phyloP scores from a whole-genome alignment of 1,140 invertebrate species.

The Cherax quadricarinatus region DNA sequence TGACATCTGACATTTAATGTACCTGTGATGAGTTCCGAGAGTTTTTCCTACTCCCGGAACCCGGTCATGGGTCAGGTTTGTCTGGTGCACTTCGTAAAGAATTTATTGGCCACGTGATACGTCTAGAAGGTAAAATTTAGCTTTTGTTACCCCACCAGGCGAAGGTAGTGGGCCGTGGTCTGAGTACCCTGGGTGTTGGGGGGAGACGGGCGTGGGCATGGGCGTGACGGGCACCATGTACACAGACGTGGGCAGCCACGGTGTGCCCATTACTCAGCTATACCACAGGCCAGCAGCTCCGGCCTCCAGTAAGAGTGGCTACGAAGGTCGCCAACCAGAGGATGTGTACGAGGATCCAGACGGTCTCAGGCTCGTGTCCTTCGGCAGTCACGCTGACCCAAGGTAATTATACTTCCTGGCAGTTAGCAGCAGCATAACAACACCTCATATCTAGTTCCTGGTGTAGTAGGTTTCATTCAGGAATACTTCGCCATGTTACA shows the following conservation, averaged over 20 bases:
- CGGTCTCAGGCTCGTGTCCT: constrained; percentile 71
- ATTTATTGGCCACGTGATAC: background rate
- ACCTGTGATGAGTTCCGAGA: background rate
- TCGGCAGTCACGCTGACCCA: constrained; percentile 61
- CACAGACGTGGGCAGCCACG: constrained; percentile 67
- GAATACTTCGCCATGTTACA: too few species aligned
- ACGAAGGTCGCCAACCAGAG: constrained; percentile 63
- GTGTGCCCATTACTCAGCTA: constrained; percentile 66
- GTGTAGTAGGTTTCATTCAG: too few species aligned
- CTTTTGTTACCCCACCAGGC: constrained; percentile 28
- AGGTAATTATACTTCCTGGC: constrained; percentile 32
- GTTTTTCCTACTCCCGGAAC: background rate
- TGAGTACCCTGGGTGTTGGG: constrained; percentile 70
- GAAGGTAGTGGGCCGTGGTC: constrained; percentile 67
- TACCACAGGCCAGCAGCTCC: constrained; percentile 49
- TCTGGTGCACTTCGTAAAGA: background rate
- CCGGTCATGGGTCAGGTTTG: background rate
- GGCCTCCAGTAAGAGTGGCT: constrained; percentile 59
- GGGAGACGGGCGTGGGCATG: constrained; percentile 59
- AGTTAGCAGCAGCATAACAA: background rate
- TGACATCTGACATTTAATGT: background rate
- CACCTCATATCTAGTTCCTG: too few species aligned
- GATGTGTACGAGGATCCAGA: constrained; percentile 73
- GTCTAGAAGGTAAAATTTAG: background rate
- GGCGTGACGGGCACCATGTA: constrained; percentile 67